phyloP scores from a whole-genome alignment of 2,888 invertebrate genomes.

The Euspilapteryx auroguttella region DNA sequence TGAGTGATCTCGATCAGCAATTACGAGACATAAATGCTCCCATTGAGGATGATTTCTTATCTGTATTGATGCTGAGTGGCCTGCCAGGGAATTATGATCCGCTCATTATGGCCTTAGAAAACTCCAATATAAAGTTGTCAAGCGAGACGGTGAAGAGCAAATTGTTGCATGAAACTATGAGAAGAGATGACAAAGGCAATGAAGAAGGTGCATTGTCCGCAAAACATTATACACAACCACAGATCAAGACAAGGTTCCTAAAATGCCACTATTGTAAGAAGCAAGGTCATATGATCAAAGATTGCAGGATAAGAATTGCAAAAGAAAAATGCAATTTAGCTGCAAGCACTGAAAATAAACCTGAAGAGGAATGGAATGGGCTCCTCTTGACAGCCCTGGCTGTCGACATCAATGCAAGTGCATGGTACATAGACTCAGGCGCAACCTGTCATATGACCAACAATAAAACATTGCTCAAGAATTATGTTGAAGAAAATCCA shows the following conservation, averaged over 20 bases:
- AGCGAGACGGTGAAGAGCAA: constrained; percentile 8
- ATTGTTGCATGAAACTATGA: constrained; percentile 7
- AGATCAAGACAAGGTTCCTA: not conserved
- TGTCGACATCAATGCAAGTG: constrained; percentile 4
- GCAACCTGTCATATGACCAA: constrained; percentile 7
- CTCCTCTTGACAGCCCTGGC: not conserved
- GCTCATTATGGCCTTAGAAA: constrained; percentile 10
- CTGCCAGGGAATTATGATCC: constrained; percentile 9
- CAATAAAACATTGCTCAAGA: constrained; percentile 5
- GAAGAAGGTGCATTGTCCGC: constrained; percentile 1
- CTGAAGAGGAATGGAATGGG: constrained; percentile 1
- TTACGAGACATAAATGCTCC: constrained; percentile 9
- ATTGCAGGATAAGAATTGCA: not conserved
- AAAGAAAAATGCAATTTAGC: constrained; percentile 2
- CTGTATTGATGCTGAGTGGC: constrained; percentile 9
- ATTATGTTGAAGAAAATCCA: constrained; percentile 6
- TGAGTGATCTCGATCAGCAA: constrained; percentile 5
- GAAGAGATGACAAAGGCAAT: constrained; percentile 4
- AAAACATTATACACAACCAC: not conserved
- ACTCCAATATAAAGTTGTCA: constrained; percentile 8
- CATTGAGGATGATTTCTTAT: constrained; percentile 10
- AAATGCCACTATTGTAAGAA: constrained; percentile 2
- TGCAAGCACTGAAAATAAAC: no score
- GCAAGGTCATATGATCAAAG: constrained; percentile 1
- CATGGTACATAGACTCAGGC: constrained; percentile 7